These are phyloP conservation scores for Tromatobia lineatoria DNA, from an alignment of 2,888 invertebrate genomes.

Conservation along the genomic window DNA sequence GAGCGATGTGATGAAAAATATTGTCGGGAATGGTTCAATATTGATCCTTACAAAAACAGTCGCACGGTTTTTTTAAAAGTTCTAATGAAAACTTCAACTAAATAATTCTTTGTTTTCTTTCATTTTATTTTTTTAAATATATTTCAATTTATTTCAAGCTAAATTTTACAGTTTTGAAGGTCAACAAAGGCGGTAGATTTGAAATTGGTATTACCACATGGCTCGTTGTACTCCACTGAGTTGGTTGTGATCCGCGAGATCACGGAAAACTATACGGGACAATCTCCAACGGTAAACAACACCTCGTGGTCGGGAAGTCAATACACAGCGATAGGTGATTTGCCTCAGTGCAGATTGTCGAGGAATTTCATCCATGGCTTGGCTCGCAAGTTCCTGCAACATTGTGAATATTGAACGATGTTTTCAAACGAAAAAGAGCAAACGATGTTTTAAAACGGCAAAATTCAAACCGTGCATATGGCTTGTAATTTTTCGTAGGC, in stretches of 20 bases:
- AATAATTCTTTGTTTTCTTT: background rate
- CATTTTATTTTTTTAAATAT: background rate
- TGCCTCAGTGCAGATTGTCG: conserved; percentile 90
- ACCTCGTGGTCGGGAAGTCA: conserved; percentile 96
- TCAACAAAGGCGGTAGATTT: background rate
- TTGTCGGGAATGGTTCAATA: conserved; percentile 27
- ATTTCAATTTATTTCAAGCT: background rate
- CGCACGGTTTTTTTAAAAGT: background rate
- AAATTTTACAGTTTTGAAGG: background rate
- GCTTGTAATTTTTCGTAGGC: too few species aligned
- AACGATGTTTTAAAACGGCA: too few species aligned
- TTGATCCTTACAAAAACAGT: conserved; percentile 41
- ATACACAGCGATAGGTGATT: conserved; percentile 92
- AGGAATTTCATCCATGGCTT: conserved; percentile 91
- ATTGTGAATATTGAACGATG: conserved; percentile 29
- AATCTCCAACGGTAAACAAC: conserved; percentile 93
- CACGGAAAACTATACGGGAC: conserved; percentile 96
- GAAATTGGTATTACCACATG: conserved; percentile 90
- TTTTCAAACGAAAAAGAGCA: too few species aligned
- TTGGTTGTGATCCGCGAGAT: conserved; percentile 97
- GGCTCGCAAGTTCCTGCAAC: conserved; percentile 91
- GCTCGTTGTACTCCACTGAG: conserved; percentile 96
- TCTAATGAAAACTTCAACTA: background rate
- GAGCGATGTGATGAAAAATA: conserved; percentile 16
- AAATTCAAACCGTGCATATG: too few species aligned